These are phyloP conservation scores for Napeogenes inachia DNA, from an alignment of 2,888 invertebrate species.

Conservation along the genomic window DNA sequence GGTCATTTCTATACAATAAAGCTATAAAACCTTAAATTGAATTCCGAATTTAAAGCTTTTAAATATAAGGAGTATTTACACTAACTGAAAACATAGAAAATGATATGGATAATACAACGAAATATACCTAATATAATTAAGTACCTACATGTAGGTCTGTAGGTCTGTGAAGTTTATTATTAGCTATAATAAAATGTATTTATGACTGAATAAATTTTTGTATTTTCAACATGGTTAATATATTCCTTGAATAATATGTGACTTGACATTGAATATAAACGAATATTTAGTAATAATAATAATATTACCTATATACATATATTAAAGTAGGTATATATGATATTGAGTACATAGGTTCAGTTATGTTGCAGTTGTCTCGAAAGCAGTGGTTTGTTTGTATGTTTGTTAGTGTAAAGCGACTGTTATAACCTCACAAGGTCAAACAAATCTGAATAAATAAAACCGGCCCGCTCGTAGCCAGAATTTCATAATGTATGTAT, in stretches of 20 bases:
- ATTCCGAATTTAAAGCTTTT: constrained; percentile 14
- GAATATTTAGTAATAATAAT: no score
- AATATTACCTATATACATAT: not conserved
- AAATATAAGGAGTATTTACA: constrained; percentile 11
- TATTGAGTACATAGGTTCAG: not conserved
- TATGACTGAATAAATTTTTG: no score
- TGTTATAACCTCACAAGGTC: constrained; percentile 21
- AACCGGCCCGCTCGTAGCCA: constrained; percentile 17
- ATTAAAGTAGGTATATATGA: not conserved
- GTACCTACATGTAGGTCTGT: no score
- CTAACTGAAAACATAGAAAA: not conserved
- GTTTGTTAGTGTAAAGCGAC: constrained; percentile 11
- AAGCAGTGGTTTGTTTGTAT: not conserved
- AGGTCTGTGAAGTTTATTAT: no score
- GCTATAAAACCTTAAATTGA: constrained; percentile 19
- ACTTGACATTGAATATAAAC: no score
- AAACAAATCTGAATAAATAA: constrained; percentile 25
- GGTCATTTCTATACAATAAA: constrained; percentile 16
- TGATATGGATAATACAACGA: no score
- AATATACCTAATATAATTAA: no score
- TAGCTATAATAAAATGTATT: no score
- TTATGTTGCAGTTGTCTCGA: not conserved
- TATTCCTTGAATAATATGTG: no score
- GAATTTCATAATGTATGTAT: constrained; percentile 12
- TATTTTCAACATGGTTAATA: no score